Evolutionary conservation across 2,888 invertebrate genomes (phyloP).

Genomic region (Phengaris alcon): DNA sequence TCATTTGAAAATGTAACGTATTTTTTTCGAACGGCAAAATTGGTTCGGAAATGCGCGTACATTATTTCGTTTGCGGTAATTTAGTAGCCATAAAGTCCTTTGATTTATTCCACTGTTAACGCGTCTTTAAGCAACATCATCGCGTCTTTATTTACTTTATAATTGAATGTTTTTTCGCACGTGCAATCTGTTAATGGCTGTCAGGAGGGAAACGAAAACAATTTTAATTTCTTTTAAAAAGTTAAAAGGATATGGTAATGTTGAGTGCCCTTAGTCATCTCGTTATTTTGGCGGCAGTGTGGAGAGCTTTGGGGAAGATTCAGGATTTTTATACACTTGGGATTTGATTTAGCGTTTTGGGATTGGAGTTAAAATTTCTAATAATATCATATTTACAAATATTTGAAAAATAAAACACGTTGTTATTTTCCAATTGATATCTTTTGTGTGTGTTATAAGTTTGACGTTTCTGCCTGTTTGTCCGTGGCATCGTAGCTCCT

Average conservation of each 20-base stretch:
- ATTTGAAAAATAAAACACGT: not conserved
- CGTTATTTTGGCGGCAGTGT: slow-evolving; percentile 29
- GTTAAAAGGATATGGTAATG: slow-evolving; percentile 33
- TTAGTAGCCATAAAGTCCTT: not conserved
- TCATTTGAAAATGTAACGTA: slow-evolving; percentile 4
- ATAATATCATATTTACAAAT: not conserved
- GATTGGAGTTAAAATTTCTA: no score
- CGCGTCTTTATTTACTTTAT: slow-evolving; percentile 19
- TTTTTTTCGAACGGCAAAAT: not conserved
- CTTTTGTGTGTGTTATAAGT: no score
- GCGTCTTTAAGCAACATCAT: not conserved
- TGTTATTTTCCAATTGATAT: no score
- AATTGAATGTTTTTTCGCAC: slow-evolving; percentile 22
- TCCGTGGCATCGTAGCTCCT: no score
- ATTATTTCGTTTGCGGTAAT: slow-evolving; percentile 5
- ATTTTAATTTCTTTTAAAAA: slow-evolving; percentile 30
- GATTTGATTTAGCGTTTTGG: no score
- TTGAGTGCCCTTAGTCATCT: slow-evolving; percentile 35
- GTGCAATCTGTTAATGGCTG: slow-evolving; percentile 19
- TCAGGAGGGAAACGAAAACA: slow-evolving; percentile 32
- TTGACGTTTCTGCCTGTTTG: no score
- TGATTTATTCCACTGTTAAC: slow-evolving; percentile 10
- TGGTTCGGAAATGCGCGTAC: not conserved
- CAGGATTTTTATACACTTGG: not conserved
- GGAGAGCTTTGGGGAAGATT: slow-evolving; percentile 14